phyloP scores from a whole-genome alignment of 2,888 invertebrate species.

The Halictus ligatus region DNA sequence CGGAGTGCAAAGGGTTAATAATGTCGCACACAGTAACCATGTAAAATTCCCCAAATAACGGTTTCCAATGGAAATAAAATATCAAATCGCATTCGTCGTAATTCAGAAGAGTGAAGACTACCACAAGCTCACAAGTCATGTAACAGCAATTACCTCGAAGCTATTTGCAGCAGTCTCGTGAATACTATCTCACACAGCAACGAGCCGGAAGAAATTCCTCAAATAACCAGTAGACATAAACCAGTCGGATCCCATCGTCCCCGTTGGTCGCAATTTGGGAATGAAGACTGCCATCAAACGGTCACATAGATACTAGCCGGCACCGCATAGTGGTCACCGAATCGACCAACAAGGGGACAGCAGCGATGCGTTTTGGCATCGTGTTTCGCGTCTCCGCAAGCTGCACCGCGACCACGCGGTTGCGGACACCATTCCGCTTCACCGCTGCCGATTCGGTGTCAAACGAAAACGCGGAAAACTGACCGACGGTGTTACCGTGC shows the following conservation, averaged over 20 bases:
- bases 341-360: constrained; percentile 29
- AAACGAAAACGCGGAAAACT: constrained; percentile 21
- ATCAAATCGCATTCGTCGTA: too few relatives aligned
- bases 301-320: not conserved
- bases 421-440: constrained; percentile 7
- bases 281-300: not conserved
- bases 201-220: not conserved
- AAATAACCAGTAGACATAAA: not conserved
- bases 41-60: too few relatives aligned
- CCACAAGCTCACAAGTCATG: too few relatives aligned
- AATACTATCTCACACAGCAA: not conserved
- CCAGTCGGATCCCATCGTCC: not conserved
- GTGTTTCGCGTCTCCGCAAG: constrained; percentile 26
- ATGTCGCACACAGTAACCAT: too few relatives aligned
- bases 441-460: constrained; percentile 11
- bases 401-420: constrained; percentile 27
- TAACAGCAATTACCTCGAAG: too few relatives aligned
- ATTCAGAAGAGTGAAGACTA: too few relatives aligned
- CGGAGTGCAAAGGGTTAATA: too few relatives aligned
- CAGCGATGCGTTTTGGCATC: constrained; percentile 23
- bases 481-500: not conserved
- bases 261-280: not conserved
- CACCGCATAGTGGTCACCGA: constrained; percentile 15
- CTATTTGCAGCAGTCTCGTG: not conserved
- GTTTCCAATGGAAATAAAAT: too few relatives aligned